A percentile compares a stretch with the other conserved stretches of the same genome.
These are phyloP conservation scores for Calliopsis andreniformis DNA, from an alignment of 1,140 invertebrate species.

Conservation along the genomic window DNA sequence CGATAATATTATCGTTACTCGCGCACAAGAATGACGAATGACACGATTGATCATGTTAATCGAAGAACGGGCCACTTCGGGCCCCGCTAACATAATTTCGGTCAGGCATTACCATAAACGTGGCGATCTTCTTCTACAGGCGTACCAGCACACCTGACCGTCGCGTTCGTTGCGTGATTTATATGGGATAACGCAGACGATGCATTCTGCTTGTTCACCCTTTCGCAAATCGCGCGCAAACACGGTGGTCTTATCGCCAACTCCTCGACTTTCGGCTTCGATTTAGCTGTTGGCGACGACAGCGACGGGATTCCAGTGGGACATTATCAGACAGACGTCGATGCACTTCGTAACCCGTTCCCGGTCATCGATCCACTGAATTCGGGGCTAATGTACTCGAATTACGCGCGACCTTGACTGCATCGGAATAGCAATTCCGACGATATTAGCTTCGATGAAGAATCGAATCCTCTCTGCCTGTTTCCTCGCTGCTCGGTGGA, in stretches of 20 bases:
- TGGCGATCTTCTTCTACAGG: conserved; percentile 10
- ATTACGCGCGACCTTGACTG: conserved; percentile 63
- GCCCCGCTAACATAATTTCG: conserved; percentile 56
- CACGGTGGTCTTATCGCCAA: neutral
- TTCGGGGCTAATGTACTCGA: conserved; percentile 37
- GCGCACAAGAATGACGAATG: conserved; percentile 59
- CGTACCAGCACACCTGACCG: neutral
- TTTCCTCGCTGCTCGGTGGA: neutral
- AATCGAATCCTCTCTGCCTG: conserved; percentile 11
- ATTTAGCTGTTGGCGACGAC: neutral
- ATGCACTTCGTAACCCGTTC: conserved; percentile 6
- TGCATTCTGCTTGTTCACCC: conserved; percentile 8
- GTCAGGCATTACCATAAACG: conserved; percentile 50
- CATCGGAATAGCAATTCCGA: conserved; percentile 48
- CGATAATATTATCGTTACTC: conserved; percentile 63
- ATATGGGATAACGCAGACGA: conserved; percentile 43
- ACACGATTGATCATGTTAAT: conserved; percentile 59
- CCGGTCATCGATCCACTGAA: conserved; percentile 37
- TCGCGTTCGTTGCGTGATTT: conserved; percentile 47
- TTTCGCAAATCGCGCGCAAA: conserved; percentile 1
- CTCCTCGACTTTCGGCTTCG: too few species aligned
- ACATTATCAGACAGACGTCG: neutral
- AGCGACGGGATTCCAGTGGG: neutral
- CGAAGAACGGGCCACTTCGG: conserved; percentile 14
- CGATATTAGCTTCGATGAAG: conserved; percentile 31